phyloP scores from a whole-genome alignment of 2,113 vertebrate species.

The Mormyrus iriodes region DNA sequence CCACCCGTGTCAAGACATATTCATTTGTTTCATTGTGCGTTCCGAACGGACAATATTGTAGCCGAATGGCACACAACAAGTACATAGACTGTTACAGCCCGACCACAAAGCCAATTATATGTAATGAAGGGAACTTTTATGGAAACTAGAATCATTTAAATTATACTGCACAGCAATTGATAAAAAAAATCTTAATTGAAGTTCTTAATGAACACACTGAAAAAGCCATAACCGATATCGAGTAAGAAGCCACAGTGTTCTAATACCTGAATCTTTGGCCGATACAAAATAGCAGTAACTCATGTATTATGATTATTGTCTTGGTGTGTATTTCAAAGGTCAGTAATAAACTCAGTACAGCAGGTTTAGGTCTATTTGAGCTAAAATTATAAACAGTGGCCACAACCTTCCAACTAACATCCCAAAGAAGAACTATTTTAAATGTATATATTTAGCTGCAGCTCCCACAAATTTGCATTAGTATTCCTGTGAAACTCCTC shows the following conservation, averaged over 20 bases:
- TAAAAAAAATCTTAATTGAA: not conserved
- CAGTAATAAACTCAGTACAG: not conserved
- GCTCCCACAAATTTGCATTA: not conserved
- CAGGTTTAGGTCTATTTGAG: not conserved
- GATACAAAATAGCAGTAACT: not conserved
- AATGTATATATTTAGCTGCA: not conserved
- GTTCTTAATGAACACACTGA: not conserved
- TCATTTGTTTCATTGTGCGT: not conserved
- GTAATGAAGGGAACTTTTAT: not conserved
- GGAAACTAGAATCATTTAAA: not conserved
- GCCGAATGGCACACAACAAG: not conserved
- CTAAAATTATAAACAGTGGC: constrained; percentile 10
- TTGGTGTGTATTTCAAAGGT: not conserved
- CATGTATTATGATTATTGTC: not conserved
- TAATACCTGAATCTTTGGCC: not conserved
- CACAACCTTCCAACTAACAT: not conserved
- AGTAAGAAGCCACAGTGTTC: not conserved
- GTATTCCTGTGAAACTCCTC: not conserved
- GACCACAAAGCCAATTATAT: not conserved
- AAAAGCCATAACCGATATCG: not conserved
- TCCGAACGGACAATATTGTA: not conserved
- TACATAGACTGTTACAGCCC: not conserved
- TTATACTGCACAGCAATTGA: not conserved
- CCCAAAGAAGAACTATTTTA: not conserved
- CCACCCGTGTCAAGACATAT: not conserved